Percentiles rank a stretch among this genome's conserved stretches.
phyloP scores from a whole-genome alignment of 1,140 invertebrate species.

The Ephestia elutella region DNA sequence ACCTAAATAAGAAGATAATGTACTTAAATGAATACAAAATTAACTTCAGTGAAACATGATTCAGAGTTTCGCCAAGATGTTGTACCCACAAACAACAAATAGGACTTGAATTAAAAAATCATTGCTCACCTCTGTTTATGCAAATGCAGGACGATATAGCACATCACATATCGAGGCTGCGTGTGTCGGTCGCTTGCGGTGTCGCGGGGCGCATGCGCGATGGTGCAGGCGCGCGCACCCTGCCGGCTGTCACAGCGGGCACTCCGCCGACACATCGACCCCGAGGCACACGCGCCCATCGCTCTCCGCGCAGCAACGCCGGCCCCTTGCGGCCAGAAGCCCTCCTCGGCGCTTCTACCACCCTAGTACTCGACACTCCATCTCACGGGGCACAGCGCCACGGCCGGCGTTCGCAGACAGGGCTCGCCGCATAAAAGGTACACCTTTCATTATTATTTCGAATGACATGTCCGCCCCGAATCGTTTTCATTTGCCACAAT shows the following conservation, averaged over 20 bases:
- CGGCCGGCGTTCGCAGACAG: slow-evolving; percentile 59
- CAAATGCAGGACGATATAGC: slow-evolving; percentile 22
- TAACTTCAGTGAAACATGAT: too few relatives aligned
- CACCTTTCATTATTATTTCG: slow-evolving; percentile 25
- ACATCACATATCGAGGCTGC: slow-evolving; percentile 24
- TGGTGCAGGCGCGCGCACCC: slow-evolving; percentile 57
- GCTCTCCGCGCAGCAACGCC: slow-evolving; percentile 59
- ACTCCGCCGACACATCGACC: slow-evolving; percentile 65
- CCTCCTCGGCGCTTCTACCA: slow-evolving; percentile 58
- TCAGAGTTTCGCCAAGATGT: too few relatives aligned
- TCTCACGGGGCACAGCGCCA: slow-evolving; percentile 44
- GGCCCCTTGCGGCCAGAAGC: slow-evolving; percentile 65
- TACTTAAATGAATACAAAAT: too few relatives aligned
- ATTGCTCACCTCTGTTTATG: slow-evolving; percentile 35
- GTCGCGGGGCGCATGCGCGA: slow-evolving; percentile 45
- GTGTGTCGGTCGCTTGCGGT: slow-evolving; percentile 39
- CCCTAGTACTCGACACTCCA: slow-evolving; percentile 34
- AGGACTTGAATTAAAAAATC: slow-evolving; percentile 7
- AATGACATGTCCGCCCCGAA: slow-evolving; percentile 41
- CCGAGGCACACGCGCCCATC: slow-evolving; percentile 54
- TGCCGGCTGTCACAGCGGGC: slow-evolving; percentile 42
- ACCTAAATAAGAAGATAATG: too few relatives aligned
- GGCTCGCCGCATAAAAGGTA: slow-evolving; percentile 64
- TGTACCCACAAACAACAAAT: neutral
- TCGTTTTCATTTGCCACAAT: slow-evolving; percentile 35